phyloP scores from a whole-genome alignment of 1,140 invertebrate genomes.

The Manduca sexta region DNA sequence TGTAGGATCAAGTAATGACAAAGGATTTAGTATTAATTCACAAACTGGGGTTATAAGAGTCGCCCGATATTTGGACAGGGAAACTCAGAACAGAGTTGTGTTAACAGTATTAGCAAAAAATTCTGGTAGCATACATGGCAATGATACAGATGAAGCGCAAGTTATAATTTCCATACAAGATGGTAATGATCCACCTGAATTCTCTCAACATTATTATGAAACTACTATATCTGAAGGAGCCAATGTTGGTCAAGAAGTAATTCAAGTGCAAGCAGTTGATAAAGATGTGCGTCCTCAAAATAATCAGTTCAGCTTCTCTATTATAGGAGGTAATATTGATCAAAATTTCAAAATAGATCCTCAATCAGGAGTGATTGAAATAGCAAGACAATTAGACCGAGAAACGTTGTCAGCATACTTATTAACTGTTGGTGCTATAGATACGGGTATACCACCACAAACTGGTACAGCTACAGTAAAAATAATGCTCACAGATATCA shows the following conservation, averaged over 20 bases:
- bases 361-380: constrained; percentile 87
- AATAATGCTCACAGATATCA: constrained; percentile 87
- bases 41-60: constrained; percentile 90
- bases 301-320: constrained; percentile 93
- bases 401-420: constrained; percentile 86
- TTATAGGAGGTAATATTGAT: constrained; percentile 87
- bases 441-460: constrained; percentile 89
- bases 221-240: constrained; percentile 86
- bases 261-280: constrained; percentile 89
- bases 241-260: constrained; percentile 80
- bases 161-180: constrained; percentile 95
- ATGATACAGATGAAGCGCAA: constrained; percentile 96
- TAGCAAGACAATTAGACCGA: constrained; percentile 83
- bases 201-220: constrained; percentile 84
- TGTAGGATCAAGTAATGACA: constrained; percentile 93
- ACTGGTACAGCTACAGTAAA: constrained; percentile 89
- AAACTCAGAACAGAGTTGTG: constrained; percentile 92
- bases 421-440: constrained; percentile 91
- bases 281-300: constrained; percentile 94
- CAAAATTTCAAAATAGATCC: constrained; percentile 93
- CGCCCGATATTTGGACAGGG: constrained; percentile 87
- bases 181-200: constrained; percentile 96
- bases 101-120: constrained; percentile 96
- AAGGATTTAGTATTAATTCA: constrained; percentile 90
- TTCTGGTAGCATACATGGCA: constrained; percentile 90